These are phyloP conservation scores for Lutjanus campechanus DNA, from an alignment of 2,797 vertebrate genomes.

Conservation along the genomic window DNA sequence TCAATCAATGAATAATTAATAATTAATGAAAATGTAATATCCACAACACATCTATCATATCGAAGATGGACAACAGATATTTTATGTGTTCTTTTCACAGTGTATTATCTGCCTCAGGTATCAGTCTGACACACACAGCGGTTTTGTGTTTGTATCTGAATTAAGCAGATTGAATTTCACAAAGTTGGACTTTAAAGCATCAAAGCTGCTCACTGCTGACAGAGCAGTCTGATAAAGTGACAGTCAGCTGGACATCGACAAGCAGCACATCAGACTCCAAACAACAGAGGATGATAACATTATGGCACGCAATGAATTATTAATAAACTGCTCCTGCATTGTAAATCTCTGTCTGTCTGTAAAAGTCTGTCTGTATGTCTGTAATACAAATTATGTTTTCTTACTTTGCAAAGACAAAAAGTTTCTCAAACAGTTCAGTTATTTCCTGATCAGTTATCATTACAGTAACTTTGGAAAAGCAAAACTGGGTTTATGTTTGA, in stretches of 20 bases:
- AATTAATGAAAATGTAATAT: not conserved
- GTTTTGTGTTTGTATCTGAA: slow-evolving; percentile 7
- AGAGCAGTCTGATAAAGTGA: slow-evolving; percentile 11
- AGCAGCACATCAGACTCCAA: not conserved
- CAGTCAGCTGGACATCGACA: slow-evolving; percentile 1
- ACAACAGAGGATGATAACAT: slow-evolving; percentile 4
- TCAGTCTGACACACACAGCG: not conserved
- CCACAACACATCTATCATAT: not conserved
- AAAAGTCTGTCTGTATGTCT: too few species aligned
- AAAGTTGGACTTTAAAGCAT: slow-evolving; percentile 1
- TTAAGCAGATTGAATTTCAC: slow-evolving; percentile 19
- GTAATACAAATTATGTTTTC: too few species aligned
- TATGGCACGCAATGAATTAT: slow-evolving; percentile 12
- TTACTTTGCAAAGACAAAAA: too few species aligned
- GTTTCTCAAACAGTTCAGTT: too few species aligned
- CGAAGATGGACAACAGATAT: not conserved
- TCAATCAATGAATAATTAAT: not conserved
- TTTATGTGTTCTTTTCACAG: not conserved
- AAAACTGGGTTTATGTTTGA: too few species aligned
- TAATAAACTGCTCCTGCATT: slow-evolving; percentile 7
- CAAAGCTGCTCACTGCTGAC: slow-evolving; percentile 8
- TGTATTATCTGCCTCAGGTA: not conserved
- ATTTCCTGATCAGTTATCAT: too few species aligned
- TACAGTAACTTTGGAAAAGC: too few species aligned
- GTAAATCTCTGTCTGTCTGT: not conserved